Percentiles rank a stretch among this genome's conserved stretches.
These are phyloP conservation scores for Mirounga angustirostris DNA, from an alignment of 2,113 vertebrate species.

Conservation along the genomic window DNA sequence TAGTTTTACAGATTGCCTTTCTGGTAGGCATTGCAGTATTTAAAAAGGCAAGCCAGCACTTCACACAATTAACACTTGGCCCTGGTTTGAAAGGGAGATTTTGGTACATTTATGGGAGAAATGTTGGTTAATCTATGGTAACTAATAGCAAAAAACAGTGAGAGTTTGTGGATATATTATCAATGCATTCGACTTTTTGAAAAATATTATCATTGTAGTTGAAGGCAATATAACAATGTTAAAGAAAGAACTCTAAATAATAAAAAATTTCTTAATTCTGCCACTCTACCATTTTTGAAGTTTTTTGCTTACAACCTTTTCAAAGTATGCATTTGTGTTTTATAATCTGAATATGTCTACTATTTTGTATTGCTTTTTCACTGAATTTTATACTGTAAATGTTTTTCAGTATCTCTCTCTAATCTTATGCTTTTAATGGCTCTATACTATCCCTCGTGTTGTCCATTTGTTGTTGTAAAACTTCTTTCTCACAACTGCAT, in stretches of 20 bases:
- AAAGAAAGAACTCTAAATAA: background rate
- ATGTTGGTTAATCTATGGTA: background rate
- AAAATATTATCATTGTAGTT: background rate
- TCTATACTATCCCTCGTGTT: background rate
- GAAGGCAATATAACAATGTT: background rate
- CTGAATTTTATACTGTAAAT: background rate
- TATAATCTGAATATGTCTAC: background rate
- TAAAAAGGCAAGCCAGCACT: background rate
- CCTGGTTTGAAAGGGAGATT: background rate
- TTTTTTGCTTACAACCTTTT: background rate
- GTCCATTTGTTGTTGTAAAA: background rate
- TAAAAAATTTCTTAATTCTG: background rate
- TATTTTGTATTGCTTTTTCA: slow-evolving; percentile 34
- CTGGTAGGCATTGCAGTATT: background rate
- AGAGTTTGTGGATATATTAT: background rate
- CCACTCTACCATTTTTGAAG: background rate
- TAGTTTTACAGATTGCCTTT: background rate
- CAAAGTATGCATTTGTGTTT: background rate
- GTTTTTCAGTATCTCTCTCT: background rate
- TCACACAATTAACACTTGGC: background rate
- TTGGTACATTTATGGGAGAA: background rate
- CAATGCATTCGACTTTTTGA: slow-evolving; percentile 15
- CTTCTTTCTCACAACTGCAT: background rate
- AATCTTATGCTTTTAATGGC: background rate
- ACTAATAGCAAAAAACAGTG: background rate